Evolutionary conservation across 2,113 vertebrate species (phyloP), one percentile per base, ranked within the genome.

Genomic region (Ctenodactylus gundi): DNA sequence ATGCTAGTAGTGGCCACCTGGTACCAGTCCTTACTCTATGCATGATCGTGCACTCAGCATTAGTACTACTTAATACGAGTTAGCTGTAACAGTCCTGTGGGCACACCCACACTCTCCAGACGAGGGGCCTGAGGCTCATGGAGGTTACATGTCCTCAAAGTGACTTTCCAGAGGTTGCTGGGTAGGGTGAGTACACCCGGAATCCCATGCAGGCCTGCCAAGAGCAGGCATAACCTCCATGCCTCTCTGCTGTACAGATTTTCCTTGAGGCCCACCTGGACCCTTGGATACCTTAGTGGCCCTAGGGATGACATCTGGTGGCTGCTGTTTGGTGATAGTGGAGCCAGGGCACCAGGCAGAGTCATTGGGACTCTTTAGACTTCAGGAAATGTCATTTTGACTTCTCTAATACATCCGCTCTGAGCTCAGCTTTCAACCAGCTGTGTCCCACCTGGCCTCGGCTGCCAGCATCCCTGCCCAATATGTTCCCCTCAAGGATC

Each of bases 11-110:
- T 8, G 53, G 14, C 44, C n/a, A 25, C 11, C 1, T 1, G 46
- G 73, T 44, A 7, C 21, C 0, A 27, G 17, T 10, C 67, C 62
- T 1, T 20, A 8, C 0, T 2, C 8, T 0, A 0, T 1, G 20
- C 3, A 4, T 6, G 0, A 29, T 64, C 51, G 31, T 2, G 46
- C 8, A 3, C 51, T 13, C 1, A 6, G 34, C 0, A 31, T 21
- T n/a, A 31, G 51, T 20, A 23, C n/a, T 3, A 41, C n/a, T n/a
- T 17, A 46, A 2, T 0, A 6, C 4, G 3, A 11, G 10, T 46
- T 3, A 1, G 17, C 81, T 41, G 34, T 6, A 25, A 27, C 9
- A 2, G 29, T 1, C 21, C 18, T 9, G 9, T 7, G 57, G 23
- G 15, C 9, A 0, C 46, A 4, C 0, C 1, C 4, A 18, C 2